Evolutionary conservation across 1,140 invertebrate species (phyloP), one percentile per base, ranked within the genome.

Genomic region (Parapsyche elsis): DNA sequence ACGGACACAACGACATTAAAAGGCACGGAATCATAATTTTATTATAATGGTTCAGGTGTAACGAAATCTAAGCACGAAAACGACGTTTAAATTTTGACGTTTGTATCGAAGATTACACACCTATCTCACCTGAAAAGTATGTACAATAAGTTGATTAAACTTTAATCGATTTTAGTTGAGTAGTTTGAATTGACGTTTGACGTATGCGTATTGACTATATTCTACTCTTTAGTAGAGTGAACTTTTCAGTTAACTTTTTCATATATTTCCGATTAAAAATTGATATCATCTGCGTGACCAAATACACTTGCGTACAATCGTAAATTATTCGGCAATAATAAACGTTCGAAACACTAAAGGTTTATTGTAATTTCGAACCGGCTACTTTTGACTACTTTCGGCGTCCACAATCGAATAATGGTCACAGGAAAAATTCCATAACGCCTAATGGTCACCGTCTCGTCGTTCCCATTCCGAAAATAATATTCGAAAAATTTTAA

Each of bases 301-400:
- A 75, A 75, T 75, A 75, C 7, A 46, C n/a, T 12, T 23, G 44
- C 49, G 44, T 16, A 64, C 44, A 45, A 64, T 30, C 45, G 24
- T 80, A 80, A 80, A 80, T 76, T 76, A 80, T 57, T 14, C 46
- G 23, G 10, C 46, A 14, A 53, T 30, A 46, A 73, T 80, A 76
- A 80, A 74, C 49, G 79, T 70, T 77, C 64, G 12, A 44, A 70
- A 38, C 64, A 49, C 53, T 45, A 74, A 73, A 38, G 76, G 53
- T 73, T 73, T 77, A 77, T 77, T 64, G 57, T 77, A 57, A 77
- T 77, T 77, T 44, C 57, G 23, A 77, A 77, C 49, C 53, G 45
- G 71, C 78, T 80, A 80, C 75, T 80, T 78, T 75, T 82, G 75
- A 82, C 81, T 78, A 75, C 76, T 78, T 67, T 30, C 64, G 64